Evolutionary conservation across 2,888 invertebrate genomes (phyloP).

Genomic region (Rhingia rostrata): DNA sequence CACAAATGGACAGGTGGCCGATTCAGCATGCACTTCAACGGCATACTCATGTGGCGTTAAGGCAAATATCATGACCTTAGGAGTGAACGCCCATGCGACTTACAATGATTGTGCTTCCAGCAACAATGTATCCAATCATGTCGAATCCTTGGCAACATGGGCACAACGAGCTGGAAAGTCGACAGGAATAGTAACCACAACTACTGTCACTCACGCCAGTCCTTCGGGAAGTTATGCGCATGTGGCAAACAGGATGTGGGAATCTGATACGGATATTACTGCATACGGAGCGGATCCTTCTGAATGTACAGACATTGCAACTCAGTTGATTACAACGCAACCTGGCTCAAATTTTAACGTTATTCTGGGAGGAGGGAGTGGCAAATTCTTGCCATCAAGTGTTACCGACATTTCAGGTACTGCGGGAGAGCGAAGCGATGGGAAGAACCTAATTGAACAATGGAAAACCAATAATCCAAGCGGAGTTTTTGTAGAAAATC

Average conservation of each 20-base stretch:
- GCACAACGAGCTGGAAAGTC: conserved; percentile 86
- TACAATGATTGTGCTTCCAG: conserved; percentile 86
- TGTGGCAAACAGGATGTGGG: conserved; percentile 88
- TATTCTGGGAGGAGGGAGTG: conserved; percentile 90
- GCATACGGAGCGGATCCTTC: conserved; percentile 65
- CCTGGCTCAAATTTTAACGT: conserved; percentile 89
- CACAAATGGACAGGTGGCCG: conserved; percentile 87
- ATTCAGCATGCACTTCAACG: conserved; percentile 89
- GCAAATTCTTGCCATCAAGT: conserved; percentile 86
- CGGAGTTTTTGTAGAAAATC: conserved; percentile 85
- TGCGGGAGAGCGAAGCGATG: conserved; percentile 86
- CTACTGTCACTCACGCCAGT: conserved; percentile 91
- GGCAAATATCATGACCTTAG: conserved; percentile 87
- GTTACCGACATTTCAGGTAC: conserved; percentile 82
- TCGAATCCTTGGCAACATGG: conserved; percentile 87
- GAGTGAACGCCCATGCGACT: conserved; percentile 87
- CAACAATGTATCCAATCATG: conserved; percentile 85
- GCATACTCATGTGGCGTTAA: conserved; percentile 89
- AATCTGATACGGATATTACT: conserved; percentile 86
- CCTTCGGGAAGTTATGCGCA: conserved; percentile 87
- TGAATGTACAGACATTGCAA: conserved; percentile 88
- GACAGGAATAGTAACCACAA: conserved; percentile 89
- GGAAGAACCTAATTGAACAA: conserved; percentile 86
- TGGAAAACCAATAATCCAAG: conserved; percentile 85
- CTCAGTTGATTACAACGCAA: conserved; percentile 87